Base-by-base conservation (phyloP, 2,113 vertebrate species). In the Plecotus auritus region DNA sequence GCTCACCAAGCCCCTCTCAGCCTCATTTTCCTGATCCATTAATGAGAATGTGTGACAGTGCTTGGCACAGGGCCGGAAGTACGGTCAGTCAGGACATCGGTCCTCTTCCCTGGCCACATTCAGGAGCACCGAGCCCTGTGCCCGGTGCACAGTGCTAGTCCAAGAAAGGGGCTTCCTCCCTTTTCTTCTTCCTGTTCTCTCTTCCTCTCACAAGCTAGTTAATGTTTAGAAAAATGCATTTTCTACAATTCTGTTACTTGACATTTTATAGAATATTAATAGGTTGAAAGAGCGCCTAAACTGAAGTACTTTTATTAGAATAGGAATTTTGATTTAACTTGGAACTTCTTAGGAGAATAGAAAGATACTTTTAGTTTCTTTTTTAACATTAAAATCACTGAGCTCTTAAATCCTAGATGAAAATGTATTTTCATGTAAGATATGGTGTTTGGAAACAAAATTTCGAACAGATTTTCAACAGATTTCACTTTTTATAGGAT, bases 321-420 rank as follows among this genome's bases (percentile, higher is more conserved):
- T 61, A n/a, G 40, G 37, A 61, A 64, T 84, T 95, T 87, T 77
- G 22, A 92, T 74, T 76, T 91, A 84, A 88, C 9, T 81, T 78
- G 20, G 7, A 12, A 83, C 28, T 56, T 90, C 59, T 61, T 28
- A 76, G 35, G 45, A 23, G 26, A 72, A 9, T 82, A 74, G 73
- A 59, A 89, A 70, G 84, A 59, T 47, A 74, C 35, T 81, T 94
- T 76, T 85, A 66, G 40, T 91, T 91, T 94, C 14, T 42, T 85
- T 86, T 91, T 81, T 91, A 80, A 45, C n/a, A 45, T 90, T 91
- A 78, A 93, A 86, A 78, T 30, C 45, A 16, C 88, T 90, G 6
- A 54, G 28, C 42, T 83, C 0, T 83, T 81, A 95, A 85, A 91
- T 77, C 13, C 23, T 88, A 45, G 78, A 18, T 89, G 45, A 89